phyloP scores from a whole-genome alignment of 1,140 invertebrate genomes.

The Nylanderia fulva region DNA sequence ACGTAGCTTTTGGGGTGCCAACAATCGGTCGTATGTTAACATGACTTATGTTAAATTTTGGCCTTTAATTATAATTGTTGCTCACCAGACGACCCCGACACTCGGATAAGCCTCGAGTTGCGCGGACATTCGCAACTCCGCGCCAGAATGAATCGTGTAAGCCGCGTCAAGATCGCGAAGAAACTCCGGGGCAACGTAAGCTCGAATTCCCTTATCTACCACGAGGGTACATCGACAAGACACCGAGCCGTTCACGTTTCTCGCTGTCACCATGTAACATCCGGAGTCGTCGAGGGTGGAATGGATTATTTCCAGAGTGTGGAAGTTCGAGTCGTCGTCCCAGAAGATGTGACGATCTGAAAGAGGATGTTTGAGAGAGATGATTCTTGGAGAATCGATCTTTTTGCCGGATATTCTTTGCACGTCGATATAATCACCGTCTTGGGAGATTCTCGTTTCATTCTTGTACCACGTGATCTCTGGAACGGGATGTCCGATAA shows the following conservation, averaged over 20 bases:
- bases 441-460: constrained; percentile 86
- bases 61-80: constrained; percentile 56
- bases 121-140: constrained; percentile 89
- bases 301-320: constrained; percentile 93
- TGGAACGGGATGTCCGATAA: constrained; percentile 91
- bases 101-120: constrained; percentile 93
- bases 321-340: constrained; percentile 90
- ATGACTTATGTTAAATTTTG: too few relatives aligned
- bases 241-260: constrained; percentile 93
- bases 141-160: constrained; percentile 86
- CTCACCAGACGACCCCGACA: constrained; percentile 93
- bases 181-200: constrained; percentile 93
- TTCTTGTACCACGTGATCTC: constrained; percentile 93
- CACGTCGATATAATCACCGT: constrained; percentile 82
- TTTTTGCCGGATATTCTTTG: not conserved
- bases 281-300: constrained; percentile 93
- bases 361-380: constrained; percentile 22
- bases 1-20: too few relatives aligned
- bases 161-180: constrained; percentile 89
- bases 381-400: not conserved
- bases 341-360: constrained; percentile 88
- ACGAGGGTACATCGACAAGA: constrained; percentile 93
- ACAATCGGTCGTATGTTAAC: too few relatives aligned
- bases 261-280: constrained; percentile 92
- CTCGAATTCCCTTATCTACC: constrained; percentile 94